phyloP scores from a whole-genome alignment of 37 sponge, comb jelly and placozoan genomes.

The Chondrilla cf. caribensis region DNA sequence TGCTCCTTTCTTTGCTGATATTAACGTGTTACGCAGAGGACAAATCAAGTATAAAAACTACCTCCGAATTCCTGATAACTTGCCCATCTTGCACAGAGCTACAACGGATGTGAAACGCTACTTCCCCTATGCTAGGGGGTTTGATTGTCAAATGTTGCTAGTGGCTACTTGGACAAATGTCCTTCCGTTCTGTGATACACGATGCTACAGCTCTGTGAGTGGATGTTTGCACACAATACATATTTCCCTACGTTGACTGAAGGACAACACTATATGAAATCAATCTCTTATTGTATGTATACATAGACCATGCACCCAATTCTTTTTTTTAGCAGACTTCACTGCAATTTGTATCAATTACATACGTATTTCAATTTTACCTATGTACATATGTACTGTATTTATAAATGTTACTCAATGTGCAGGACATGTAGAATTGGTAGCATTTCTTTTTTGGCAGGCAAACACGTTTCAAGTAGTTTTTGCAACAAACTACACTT shows the following conservation, averaged over 20 bases:
- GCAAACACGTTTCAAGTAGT: not conserved
- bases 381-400: not conserved
- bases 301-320: not conserved
- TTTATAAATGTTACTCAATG: not conserved
- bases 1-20: constrained; percentile 13
- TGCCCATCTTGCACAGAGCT: not conserved
- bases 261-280: not conserved
- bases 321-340: not conserved
- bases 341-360: too few relatives aligned
- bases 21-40: not conserved
- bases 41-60: not conserved
- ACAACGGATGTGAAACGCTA: not conserved
- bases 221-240: too few relatives aligned
- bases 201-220: too few relatives aligned
- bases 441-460: not conserved
- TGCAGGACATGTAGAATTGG: not conserved
- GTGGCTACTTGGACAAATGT: not conserved
- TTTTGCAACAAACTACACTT: not conserved
- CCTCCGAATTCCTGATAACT: not conserved
- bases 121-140: not conserved
- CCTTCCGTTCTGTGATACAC: not conserved
- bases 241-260: too few relatives aligned
- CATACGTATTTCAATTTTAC: not conserved
- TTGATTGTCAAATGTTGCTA: not conserved
- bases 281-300: not conserved